Evolutionary conservation across 2,888 invertebrate species (phyloP).

Genomic region (Falcaria lacertinaria): DNA sequence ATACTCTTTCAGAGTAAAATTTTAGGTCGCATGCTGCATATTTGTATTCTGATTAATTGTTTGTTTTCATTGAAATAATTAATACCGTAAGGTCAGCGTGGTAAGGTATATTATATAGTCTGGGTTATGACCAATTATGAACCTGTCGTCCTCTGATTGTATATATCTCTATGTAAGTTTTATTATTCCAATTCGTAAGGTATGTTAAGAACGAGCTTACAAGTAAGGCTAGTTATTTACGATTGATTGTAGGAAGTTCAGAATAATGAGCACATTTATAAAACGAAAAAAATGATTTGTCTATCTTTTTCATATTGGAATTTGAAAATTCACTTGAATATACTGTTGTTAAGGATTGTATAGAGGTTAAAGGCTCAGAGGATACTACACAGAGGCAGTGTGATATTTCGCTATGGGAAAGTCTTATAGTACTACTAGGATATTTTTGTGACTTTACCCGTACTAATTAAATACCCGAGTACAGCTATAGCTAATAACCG

Average conservation of each 20-base stretch:
- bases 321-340: no score
- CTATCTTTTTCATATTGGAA: no score
- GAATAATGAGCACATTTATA: no score
- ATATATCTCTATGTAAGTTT: neutral
- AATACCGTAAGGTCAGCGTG: conserved; percentile 22
- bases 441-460: no score
- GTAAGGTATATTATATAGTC: conserved; percentile 16
- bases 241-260: neutral
- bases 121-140: conserved; percentile 22
- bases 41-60: conserved; percentile 4
- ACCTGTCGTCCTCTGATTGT: conserved; percentile 31
- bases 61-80: conserved; percentile 7
- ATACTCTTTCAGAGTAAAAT: neutral
- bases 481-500: no score
- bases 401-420: no score
- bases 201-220: neutral
- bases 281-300: no score
- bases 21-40: neutral
- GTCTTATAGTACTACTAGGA: no score
- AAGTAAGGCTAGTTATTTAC: neutral
- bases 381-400: no score
- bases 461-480: no score
- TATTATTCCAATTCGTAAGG: neutral
- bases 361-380: no score
- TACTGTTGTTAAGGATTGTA: no score